Conservation (phyloP, 1,140 invertebrate genomes). For the Leptinotarsa texana region DNA sequence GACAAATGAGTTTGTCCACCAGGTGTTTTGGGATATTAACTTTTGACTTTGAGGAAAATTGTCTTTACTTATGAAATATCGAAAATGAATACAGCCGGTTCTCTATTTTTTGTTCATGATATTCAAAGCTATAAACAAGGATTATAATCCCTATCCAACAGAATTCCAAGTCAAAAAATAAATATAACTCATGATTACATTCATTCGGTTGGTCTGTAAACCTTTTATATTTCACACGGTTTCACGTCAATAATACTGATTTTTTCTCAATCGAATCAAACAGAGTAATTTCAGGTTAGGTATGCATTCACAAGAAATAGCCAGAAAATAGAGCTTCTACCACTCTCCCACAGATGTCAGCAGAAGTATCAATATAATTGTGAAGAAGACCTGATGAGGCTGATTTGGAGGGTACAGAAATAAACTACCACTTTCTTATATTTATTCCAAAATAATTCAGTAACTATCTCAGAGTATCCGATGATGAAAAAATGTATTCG, state of each 20-base stretch:
- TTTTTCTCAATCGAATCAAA: neutral
- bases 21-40: neutral
- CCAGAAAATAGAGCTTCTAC: neutral
- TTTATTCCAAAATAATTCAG: no score
- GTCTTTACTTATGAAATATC: neutral
- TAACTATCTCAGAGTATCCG: no score
- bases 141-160: neutral
- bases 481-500: no score
- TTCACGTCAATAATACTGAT: neutral
- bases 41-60: neutral
- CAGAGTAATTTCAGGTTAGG: neutral
- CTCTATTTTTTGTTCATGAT: neutral
- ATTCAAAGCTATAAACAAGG: neutral
- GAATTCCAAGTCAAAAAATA: neutral
- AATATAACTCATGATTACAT: neutral
- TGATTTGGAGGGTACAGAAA: no score
- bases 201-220: neutral
- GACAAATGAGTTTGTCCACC: neutral
- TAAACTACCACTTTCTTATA: no score
- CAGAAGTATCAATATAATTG: neutral
- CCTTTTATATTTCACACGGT: neutral
- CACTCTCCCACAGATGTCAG: neutral
- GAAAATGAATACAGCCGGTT: neutral
- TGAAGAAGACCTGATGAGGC: neutral
- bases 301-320: neutral